Conservation (phyloP, 2,797 vertebrate species). For the Balearica regulorum region DNA sequence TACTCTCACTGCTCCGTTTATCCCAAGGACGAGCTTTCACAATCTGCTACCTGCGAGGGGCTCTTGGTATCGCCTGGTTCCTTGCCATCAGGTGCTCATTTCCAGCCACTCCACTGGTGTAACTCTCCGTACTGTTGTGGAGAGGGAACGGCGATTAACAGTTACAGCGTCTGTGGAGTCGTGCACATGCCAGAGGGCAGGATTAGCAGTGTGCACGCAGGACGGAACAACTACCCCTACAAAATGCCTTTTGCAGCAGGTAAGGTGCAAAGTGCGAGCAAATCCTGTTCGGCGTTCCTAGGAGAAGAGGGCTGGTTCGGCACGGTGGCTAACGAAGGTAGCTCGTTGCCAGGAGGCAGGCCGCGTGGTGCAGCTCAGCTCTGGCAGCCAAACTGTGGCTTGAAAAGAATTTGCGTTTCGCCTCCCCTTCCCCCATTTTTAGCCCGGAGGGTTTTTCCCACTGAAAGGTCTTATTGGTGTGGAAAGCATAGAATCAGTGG, state of each 20-base stretch:
- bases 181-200: slow-evolving; percentile 82
- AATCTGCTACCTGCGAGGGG: slow-evolving; percentile 75
- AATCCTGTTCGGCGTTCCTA: rapidly evolving
- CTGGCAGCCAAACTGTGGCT: not conserved
- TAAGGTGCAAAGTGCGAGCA: slow-evolving; percentile 60
- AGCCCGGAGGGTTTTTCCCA: not conserved
- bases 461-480: not conserved
- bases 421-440: not conserved
- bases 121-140: slow-evolving; percentile 86
- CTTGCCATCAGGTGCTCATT: slow-evolving; percentile 82
- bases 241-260: slow-evolving; percentile 90
- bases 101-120: slow-evolving; percentile 87
- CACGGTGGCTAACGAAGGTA: not conserved
- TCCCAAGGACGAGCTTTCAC: slow-evolving; percentile 79
- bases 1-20: slow-evolving; percentile 78
- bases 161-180: slow-evolving; percentile 83
- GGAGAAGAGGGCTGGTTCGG: not conserved
- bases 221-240: slow-evolving; percentile 83
- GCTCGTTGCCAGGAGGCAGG: not conserved
- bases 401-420: not conserved
- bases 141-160: slow-evolving; percentile 82
- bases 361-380: not conserved
- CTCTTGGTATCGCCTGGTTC: slow-evolving; percentile 80
- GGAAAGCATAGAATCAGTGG: not conserved
- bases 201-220: slow-evolving; percentile 78